phyloP scores from a whole-genome alignment of 2,888 invertebrate genomes.

The Thysanoteuthis rhombus region DNA sequence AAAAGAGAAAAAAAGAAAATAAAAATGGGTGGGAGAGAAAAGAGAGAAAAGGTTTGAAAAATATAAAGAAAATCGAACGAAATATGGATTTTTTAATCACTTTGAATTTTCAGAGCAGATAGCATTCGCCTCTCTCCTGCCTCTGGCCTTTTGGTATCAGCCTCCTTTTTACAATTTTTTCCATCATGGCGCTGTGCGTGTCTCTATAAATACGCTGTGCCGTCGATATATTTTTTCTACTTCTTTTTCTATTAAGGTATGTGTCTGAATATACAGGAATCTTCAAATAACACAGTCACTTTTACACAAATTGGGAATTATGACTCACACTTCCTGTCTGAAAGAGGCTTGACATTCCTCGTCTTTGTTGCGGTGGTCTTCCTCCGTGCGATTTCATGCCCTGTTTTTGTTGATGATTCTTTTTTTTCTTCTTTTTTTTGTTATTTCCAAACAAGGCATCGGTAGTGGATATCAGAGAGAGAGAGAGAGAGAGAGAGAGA shows the following conservation, averaged over 20 bases:
- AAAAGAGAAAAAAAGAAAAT: no score
- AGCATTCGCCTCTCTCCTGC: neutral
- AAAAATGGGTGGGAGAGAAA: no score
- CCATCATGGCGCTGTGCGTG: conserved; percentile 12
- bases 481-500: no score
- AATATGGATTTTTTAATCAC: conserved; percentile 12
- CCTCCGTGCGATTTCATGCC: no score
- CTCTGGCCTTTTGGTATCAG: neutral
- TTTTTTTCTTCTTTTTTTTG: no score
- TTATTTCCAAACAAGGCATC: no score
- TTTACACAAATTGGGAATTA: neutral
- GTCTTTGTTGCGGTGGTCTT: no score
- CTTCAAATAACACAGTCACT: neutral
- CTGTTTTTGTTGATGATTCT: no score
- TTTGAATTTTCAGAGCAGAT: neutral
- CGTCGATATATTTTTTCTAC: neutral
- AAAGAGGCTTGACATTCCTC: no score
- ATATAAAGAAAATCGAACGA: neutral
- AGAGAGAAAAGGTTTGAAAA: no score
- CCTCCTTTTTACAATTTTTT: neutral
- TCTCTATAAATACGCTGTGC: neutral
- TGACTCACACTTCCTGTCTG: neutral
- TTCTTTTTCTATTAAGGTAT: neutral
- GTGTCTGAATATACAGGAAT: conserved; percentile 12
- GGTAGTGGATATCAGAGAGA: no score